Base-by-base conservation (phyloP, 2,113 vertebrate genomes). In the Micromys minutus region DNA sequence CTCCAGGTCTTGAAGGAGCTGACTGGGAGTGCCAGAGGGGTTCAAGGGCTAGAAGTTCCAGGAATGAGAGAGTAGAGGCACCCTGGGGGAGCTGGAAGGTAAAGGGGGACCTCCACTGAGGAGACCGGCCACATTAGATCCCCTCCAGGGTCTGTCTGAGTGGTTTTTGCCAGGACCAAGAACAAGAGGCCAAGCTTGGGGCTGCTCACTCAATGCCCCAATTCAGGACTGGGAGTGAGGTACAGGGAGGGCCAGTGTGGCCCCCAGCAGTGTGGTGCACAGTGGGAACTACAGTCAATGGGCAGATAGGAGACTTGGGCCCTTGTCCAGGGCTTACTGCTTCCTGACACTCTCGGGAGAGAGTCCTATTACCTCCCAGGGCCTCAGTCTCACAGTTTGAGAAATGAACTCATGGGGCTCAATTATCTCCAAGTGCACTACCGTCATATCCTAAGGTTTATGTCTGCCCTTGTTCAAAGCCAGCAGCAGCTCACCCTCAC, bases 321-420 rank as follows among this genome's bases (percentile, higher is more conserved):
- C 59, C 21, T 47, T 19, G 31, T 71, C 95, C 94, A 95, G 76
- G 45, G 55, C 90, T 76, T 76, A 61, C 61, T 16, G 17, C 87
- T 95, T 85, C 39, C 59, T 75, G 85, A 65, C 9, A 52, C 39
- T 61, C 92, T 88, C 42, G 67, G 90, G 67, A 94, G 67, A 94
- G 79, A 89, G 80, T 91, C 71, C 89, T 57, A 42, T 16, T 22
- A 47, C 87, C 72, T 93, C 81, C 21, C n/a, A 13, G 39, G 65
- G 59, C 81, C 95, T 93, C 94, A 90, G 92, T 92, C 81, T 92
- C 88, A 52, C 71, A 4, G n/a, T 83, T 65, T 36, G 76, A 95
- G 92, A 96, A 96, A 94, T 94, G 92, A 95, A 83, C 85, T 88
- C 26, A 0, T 9, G 7, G 69, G 24, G 87, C 84, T 31, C 39